These are phyloP conservation scores for Synanthedon tipuliformis DNA, from an alignment of 2,888 invertebrate species.

Conservation along the genomic window DNA sequence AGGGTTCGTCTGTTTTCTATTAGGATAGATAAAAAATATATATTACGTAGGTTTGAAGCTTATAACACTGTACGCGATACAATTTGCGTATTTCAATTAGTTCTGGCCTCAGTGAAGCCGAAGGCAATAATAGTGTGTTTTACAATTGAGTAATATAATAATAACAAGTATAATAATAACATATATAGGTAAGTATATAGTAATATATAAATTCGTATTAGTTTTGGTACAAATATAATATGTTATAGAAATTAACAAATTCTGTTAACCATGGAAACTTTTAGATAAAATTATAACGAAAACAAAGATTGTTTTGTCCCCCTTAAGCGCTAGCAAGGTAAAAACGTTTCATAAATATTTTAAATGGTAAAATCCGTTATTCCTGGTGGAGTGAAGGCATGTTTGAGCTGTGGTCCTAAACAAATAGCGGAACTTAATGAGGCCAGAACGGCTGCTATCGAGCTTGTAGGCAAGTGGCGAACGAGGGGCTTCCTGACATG, in stretches of 20 bases:
- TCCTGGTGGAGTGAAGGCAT: slow-evolving; percentile 45
- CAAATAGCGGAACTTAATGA: slow-evolving; percentile 63
- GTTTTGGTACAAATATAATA: too few species aligned
- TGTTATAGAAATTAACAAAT: too few species aligned
- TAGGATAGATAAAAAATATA: too few species aligned
- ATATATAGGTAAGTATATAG: too few species aligned
- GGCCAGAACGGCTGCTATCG: slow-evolving; percentile 28
- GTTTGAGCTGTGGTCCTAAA: slow-evolving; percentile 60
- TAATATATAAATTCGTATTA: too few species aligned
- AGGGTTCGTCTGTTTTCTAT: too few species aligned
- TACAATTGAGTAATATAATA: slow-evolving; percentile 36
- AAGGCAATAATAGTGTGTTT: slow-evolving; percentile 29
- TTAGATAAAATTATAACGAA: neutral
- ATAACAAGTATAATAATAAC: too few species aligned
- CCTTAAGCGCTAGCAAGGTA: slow-evolving; percentile 28
- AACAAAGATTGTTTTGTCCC: neutral
- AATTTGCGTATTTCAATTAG: slow-evolving; percentile 8
- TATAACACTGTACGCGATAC: too few species aligned
- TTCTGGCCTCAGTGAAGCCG: neutral
- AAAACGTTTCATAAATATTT: slow-evolving; percentile 57
- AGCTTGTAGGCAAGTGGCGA: slow-evolving; percentile 2
- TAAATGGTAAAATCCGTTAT: slow-evolving; percentile 61
- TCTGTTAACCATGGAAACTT: neutral
- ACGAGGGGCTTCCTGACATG: too few species aligned
- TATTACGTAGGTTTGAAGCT: too few species aligned